Base-by-base conservation (phyloP, 1,140 invertebrate genomes). In the Ceratosolen fusciceps region DNA sequence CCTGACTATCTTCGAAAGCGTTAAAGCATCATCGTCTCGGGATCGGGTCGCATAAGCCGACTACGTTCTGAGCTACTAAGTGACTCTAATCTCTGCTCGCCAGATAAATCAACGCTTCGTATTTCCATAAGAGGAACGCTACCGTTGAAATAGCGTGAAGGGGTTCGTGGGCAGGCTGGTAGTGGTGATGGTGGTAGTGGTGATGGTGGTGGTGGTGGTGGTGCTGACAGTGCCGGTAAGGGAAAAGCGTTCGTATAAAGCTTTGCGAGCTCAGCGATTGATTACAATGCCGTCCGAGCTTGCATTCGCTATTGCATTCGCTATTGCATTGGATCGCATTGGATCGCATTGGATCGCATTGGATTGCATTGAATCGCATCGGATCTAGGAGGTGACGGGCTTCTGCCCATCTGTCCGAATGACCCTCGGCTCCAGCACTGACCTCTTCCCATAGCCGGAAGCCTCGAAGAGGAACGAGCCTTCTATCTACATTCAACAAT, bases 1-100 rank as follows among this genome's bases (percentile, higher is more conserved):
- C 43, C 0, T n/a, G 56, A 47, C 39, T 62, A 31, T 26, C 47
- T 52, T 54, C 43, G 3, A 19, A 68, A 26, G 12, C 39, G 26
- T 56, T 74, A 54, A 72, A 72, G 26, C 47, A 74, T n/a, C n/a
- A n/a, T n/a, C n/a, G n/a, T 74, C 9, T 74, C 56, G 19, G 62
- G 60, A 74, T 60, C 73, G 47, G 39, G 31, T 65, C 19, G 24
- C 19, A 37, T 65, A 65, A 65, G 31, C 34, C 72, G n/a, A 24
- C 37, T 26, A 47, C 49, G 34, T 39, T 26, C 39, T 16, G 12
- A n/a, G 9, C 52, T 24, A 19, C 58, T 74, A 74, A 80, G 79
- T 76, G 79, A 75, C 79, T 75, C 79, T 80, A 76, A 80, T 74
- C 77, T 60, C 24, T 29, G 43, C 39, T 9, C 37, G 24, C 58